phyloP scores from a whole-genome alignment of 1,140 invertebrate species.

The Temnothorax curvispinosus region DNA sequence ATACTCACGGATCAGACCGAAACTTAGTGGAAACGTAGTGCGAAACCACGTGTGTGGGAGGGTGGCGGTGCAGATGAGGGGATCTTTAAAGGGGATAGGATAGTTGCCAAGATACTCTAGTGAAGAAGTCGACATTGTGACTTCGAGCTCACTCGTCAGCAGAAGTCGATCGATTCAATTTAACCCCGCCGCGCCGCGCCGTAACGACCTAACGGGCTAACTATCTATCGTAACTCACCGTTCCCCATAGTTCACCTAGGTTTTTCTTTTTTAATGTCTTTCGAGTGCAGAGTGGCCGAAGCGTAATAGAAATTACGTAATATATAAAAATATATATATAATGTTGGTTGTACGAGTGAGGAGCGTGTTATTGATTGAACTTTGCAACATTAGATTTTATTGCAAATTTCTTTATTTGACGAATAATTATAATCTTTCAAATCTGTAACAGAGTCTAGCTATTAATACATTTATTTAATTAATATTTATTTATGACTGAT shows the following conservation, averaged over 20 bases:
- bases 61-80: background rate
- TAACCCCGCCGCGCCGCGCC: background rate
- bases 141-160: slow-evolving; percentile 1
- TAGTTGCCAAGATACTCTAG: background rate
- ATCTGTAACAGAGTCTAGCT: no score
- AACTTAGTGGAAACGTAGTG: slow-evolving; percentile 21
- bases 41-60: background rate
- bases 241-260: background rate
- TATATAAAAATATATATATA: background rate
- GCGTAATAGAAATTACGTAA: background rate
- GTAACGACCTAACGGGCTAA: background rate
- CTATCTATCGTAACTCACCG: slow-evolving; percentile 23
- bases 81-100: slow-evolving; percentile 33
- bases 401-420: background rate
- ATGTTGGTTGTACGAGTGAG: background rate
- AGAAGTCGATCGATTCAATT: slow-evolving; percentile 39
- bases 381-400: background rate
- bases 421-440: background rate
- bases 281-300: no score
- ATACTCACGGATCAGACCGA: slow-evolving; percentile 30
- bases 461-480: no score
- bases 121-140: slow-evolving; percentile 45
- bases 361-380: background rate
- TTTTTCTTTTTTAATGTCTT: background rate
- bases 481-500: no score